Evolutionary conservation across 2,888 invertebrate species (phyloP), one percentile per base, ranked within the genome.

Genomic region (Perdita meconis): DNA sequence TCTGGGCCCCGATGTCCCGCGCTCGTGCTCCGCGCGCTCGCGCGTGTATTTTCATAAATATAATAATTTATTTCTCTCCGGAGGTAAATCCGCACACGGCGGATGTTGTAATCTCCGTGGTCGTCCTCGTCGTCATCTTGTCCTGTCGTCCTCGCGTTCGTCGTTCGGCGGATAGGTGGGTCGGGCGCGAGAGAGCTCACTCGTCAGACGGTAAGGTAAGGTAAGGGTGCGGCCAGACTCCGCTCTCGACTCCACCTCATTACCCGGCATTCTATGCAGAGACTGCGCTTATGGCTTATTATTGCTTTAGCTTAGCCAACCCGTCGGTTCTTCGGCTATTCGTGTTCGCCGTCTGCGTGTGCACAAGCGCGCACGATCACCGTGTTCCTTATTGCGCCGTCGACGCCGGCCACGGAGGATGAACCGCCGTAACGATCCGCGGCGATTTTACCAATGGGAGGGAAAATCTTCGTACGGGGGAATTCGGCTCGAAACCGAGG

Each of bases 181-280:
- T 87, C 89, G 83, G 80, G 68, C 80, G 81, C 65, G 67, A 65
- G 67, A 65, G 77, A 44, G 44, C 34, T 47, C 40, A 82, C 78
- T 78, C 86, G 78, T 82, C 85, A 73, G 81, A 87, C 88, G 88
- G 88, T 82, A 85, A 81, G 87, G 87, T 81, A 81, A 76, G 84
- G 87, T 89, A 90, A 91, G 91, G 92, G 92, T 92, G 92, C 92
- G 92, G 92, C 92, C 90, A 88, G 89, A 88, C 89, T 88, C 85
- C 83, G 86, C 83, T 88, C 90, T 87, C 90, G 90, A 91, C 91
- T 92, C 91, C 92, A 92, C 92, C 92, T 92, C 92, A 92, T 92
- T 92, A 92, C 91, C 91, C 90, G 88, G 91, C 92, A 92, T 92
- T 92, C 92, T 92, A 92, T 92, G 92, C 92, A 91, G 90, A 89